These are phyloP conservation scores for Pteropus rufus DNA, from an alignment of 2,797 vertebrate genomes.

Conservation along the genomic window DNA sequence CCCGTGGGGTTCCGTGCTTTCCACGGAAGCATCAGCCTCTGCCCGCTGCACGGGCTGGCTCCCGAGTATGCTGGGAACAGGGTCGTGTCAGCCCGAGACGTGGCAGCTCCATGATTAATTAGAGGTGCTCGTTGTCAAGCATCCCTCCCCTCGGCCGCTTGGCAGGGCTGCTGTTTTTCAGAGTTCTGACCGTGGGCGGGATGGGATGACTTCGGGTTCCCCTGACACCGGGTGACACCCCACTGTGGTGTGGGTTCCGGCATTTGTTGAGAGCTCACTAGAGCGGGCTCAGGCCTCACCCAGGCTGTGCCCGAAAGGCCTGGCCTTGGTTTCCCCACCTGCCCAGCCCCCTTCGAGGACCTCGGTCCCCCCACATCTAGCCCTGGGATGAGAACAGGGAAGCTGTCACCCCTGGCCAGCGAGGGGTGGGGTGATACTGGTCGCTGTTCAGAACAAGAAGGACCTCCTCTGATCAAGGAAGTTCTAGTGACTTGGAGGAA, in stretches of 20 bases:
- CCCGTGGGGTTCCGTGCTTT: neutral
- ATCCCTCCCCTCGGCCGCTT: rapidly evolving
- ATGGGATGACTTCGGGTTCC: rapidly evolving
- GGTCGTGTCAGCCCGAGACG: neutral
- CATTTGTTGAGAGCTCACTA: neutral
- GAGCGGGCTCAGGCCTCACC: rapidly evolving
- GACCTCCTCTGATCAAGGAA: neutral
- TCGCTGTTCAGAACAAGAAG: neutral
- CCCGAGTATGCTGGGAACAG: neutral
- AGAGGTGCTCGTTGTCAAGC: rapidly evolving
- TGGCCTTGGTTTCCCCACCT: too few relatives aligned
- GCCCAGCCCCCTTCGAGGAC: neutral
- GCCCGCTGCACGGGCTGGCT: neutral
- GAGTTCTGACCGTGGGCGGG: neutral
- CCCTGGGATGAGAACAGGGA: neutral
- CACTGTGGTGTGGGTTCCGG: neutral
- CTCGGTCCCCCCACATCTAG: neutral
- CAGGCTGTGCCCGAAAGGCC: neutral
- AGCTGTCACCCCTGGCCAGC: neutral
- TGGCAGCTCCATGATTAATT: neutral
- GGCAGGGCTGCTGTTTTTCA: rapidly evolving
- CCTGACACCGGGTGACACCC: rapidly evolving
- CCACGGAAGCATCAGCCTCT: neutral
- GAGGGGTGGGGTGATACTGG: rapidly evolving
- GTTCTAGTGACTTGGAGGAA: neutral